Evolutionary conservation across 1,140 invertebrate genomes (phyloP).

Genomic region (Cydia splendana): DNA sequence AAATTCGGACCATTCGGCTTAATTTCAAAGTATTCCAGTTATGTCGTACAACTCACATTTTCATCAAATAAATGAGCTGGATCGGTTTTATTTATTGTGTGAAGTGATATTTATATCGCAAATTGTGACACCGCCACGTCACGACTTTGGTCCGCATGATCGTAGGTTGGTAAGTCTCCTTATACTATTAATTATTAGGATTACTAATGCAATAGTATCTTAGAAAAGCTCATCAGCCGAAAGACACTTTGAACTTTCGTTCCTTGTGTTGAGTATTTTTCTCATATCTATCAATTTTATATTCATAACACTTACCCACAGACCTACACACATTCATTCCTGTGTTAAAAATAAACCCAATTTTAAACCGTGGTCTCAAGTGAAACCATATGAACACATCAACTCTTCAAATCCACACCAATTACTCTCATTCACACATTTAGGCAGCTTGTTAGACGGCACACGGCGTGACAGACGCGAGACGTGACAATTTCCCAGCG

Average conservation of each 20-base stretch:
- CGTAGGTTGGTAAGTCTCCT: no score
- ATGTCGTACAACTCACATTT: neutral
- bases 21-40: neutral
- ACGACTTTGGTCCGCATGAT: no score
- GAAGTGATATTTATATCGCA: no score
- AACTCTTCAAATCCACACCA: constrained; percentile 14
- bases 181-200: no score
- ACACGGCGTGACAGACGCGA: constrained; percentile 44
- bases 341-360: neutral
- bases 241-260: no score
- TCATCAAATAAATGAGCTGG: neutral
- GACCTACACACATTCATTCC: neutral
- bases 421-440: constrained; percentile 19
- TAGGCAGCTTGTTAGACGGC: constrained; percentile 40
- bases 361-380: neutral
- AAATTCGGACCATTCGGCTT: constrained; percentile 38
- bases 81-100: no score
- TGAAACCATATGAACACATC: neutral
- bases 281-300: no score
- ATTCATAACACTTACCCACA: no score
- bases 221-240: no score
- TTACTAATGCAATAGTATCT: no score
- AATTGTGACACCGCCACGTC: no score
- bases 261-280: no score
- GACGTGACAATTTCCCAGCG: constrained; percentile 55